Conservation (phyloP, 1,140 invertebrate genomes). For the Caerostris darwini region DNA sequence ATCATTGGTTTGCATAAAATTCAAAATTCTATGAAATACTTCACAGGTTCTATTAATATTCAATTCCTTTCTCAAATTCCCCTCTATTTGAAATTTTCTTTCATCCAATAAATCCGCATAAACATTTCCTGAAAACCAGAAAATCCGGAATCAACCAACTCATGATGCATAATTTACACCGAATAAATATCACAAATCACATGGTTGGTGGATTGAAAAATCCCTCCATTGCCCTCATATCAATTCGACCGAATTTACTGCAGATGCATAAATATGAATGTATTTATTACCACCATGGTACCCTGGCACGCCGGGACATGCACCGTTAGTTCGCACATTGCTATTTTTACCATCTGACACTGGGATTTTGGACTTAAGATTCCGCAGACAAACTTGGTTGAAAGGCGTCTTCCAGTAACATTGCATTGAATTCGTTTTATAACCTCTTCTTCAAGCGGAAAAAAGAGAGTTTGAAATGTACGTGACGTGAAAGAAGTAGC, state of each 20-base stretch:
- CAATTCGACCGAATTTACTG: background rate
- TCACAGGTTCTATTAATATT: too few species aligned
- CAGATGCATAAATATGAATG: background rate
- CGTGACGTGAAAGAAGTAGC: background rate
- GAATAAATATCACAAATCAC: background rate
- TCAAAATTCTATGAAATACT: too few species aligned
- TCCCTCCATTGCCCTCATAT: background rate
- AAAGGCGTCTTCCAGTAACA: background rate
- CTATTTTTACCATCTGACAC: background rate
- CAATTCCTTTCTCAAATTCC: too few species aligned
- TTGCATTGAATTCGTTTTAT: conserved; percentile 36
- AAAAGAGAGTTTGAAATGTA: background rate
- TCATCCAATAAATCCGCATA: too few species aligned
- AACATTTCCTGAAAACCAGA: too few species aligned
- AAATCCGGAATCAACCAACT: too few species aligned
- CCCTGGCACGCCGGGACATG: background rate
- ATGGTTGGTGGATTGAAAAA: background rate
- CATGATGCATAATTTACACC: background rate
- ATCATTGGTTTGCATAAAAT: too few species aligned
- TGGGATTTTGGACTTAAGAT: background rate
- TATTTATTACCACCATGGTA: background rate
- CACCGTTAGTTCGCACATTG: background rate
- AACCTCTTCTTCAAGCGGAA: conserved; percentile 3
- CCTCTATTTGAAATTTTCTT: too few species aligned
- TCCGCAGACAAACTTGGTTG: background rate